phyloP scores from a whole-genome alignment of 2,113 vertebrate species.

The Chaetura pelagica region DNA sequence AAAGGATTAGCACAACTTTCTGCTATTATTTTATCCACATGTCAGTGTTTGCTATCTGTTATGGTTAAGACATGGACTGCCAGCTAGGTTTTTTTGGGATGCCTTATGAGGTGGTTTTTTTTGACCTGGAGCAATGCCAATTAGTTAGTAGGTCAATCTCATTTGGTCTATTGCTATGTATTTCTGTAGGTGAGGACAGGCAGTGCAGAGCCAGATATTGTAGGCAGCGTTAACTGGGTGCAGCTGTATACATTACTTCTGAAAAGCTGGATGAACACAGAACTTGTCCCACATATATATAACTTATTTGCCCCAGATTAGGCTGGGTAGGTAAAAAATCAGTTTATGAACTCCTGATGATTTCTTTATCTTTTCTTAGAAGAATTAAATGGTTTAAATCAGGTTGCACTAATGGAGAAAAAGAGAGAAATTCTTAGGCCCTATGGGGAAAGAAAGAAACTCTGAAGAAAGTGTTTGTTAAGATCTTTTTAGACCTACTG shows the following conservation, averaged over 20 bases:
- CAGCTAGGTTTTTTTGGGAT: background rate
- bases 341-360: background rate
- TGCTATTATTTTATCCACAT: background rate
- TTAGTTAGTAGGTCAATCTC: background rate
- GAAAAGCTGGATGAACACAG: background rate
- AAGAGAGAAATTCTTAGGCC: background rate
- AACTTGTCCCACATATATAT: accelerated
- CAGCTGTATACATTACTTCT: background rate
- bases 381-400: background rate
- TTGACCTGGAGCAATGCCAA: background rate
- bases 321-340: accelerated
- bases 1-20: background rate
- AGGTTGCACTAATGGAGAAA: background rate
- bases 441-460: background rate
- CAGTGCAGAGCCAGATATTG: background rate
- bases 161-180: background rate
- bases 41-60: background rate
- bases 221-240: background rate
- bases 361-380: background rate
- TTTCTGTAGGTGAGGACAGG: background rate
- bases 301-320: background rate
- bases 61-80: background rate
- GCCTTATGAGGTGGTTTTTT: background rate
- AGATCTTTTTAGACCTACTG: background rate
- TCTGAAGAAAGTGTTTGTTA: background rate